Evolutionary conservation across 2,888 invertebrate species (phyloP).

Genomic region (Chalcosyrphus nemorum): DNA sequence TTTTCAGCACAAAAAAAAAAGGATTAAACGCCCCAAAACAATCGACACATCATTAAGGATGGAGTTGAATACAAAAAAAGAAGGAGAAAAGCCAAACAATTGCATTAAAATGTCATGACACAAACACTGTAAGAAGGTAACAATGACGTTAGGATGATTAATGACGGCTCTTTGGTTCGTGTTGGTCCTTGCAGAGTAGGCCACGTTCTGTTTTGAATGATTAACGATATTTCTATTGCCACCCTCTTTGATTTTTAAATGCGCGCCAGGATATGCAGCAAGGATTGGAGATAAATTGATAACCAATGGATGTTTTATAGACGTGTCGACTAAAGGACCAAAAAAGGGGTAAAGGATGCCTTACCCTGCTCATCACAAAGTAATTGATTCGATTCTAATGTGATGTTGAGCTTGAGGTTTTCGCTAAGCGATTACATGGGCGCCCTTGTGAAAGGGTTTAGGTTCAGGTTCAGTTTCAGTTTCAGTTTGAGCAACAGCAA

Average conservation of each 20-base stretch:
- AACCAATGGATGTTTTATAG: conserved; percentile 63
- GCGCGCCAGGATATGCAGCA: conserved; percentile 35
- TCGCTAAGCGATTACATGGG: conserved; percentile 33
- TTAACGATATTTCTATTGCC: conserved; percentile 67
- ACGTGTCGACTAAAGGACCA: not conserved
- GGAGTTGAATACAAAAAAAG: not conserved
- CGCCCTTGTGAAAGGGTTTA: conserved; percentile 48
- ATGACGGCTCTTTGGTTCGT: not conserved
- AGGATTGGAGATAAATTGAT: conserved; percentile 65
- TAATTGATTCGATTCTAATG: conserved; percentile 71
- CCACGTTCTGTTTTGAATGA: conserved; percentile 51
- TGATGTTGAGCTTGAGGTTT: conserved; percentile 63
- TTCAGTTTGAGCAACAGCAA: not conserved
- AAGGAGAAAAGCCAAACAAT: conserved; percentile 5
- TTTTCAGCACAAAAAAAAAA: not conserved
- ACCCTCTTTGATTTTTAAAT: conserved; percentile 36
- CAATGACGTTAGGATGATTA: conserved; percentile 40
- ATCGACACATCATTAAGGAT: conserved; percentile 36
- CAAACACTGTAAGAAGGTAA: too few relatives aligned
- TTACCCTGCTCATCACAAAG: conserved; percentile 8
- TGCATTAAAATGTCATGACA: conserved; percentile 4
- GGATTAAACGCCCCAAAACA: conserved; percentile 30
- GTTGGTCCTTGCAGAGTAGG: conserved; percentile 8
- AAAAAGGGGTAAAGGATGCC: not conserved
- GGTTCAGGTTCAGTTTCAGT: too few relatives aligned